Evolutionary conservation across 2,888 invertebrate species (phyloP).

Genomic region (Synanthedon vespiformis): DNA sequence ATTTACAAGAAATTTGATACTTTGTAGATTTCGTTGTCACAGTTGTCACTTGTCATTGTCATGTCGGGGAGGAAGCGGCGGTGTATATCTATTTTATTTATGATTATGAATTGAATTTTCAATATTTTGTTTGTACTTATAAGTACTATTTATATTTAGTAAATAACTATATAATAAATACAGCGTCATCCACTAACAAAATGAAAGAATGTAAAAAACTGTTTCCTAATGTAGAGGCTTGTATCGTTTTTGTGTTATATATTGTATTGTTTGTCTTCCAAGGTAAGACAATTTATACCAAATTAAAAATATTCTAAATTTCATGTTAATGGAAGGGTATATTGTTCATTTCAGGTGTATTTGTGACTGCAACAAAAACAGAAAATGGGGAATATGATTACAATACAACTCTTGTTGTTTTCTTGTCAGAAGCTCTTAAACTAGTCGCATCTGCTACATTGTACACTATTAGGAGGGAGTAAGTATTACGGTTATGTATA

Average conservation of each 20-base stretch:
- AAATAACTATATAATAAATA: too few relatives aligned
- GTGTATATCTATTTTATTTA: too few relatives aligned
- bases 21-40: too few relatives aligned
- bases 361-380: slow-evolving; percentile 91
- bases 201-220: slow-evolving; percentile 74
- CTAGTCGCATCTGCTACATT: slow-evolving; percentile 77
- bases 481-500: slow-evolving; percentile 18
- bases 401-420: slow-evolving; percentile 88
- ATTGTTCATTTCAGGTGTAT: slow-evolving; percentile 75
- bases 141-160: too few relatives aligned
- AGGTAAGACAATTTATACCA: slow-evolving; percentile 70
- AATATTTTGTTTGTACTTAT: too few relatives aligned
- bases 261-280: slow-evolving; percentile 92
- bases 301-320: too few relatives aligned
- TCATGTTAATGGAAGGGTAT: neutral
- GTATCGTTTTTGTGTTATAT: slow-evolving; percentile 84
- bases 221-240: slow-evolving; percentile 86
- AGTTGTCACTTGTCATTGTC: too few relatives aligned
- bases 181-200: neutral
- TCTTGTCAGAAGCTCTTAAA: slow-evolving; percentile 89
- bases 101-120: too few relatives aligned
- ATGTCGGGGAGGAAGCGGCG: too few relatives aligned
- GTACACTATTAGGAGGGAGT: slow-evolving; percentile 73
- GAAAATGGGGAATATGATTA: slow-evolving; percentile 85
- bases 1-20: too few relatives aligned